Conservation (phyloP, 2,888 invertebrate genomes). For the Meiosimyza decipiens region DNA sequence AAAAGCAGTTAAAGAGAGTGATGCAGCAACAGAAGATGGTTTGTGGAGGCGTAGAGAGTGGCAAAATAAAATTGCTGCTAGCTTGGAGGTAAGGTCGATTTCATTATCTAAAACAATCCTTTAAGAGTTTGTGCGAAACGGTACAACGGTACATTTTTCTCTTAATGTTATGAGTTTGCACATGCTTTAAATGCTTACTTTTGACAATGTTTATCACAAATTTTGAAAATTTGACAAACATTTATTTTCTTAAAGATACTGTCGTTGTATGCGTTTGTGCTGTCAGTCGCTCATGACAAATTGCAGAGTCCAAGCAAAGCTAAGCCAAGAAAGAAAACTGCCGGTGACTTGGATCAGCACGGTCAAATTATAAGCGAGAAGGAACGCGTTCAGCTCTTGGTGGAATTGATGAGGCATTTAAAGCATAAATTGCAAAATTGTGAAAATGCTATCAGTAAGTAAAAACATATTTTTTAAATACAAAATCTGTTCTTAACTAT, state of each 20-base stretch:
- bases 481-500: neutral
- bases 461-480: neutral
- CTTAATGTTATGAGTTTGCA: too few relatives aligned
- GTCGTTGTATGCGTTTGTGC: conserved; percentile 64
- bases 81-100: conserved; percentile 71
- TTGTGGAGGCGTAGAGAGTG: conserved; percentile 68
- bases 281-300: conserved; percentile 64
- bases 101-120: too few relatives aligned
- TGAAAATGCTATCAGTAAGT: conserved; percentile 62
- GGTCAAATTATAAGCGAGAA: conserved; percentile 59
- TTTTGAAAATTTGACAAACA: neutral
- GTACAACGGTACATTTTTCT: too few relatives aligned
- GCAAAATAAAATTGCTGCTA: conserved; percentile 71
- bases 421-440: conserved; percentile 62
- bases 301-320: conserved; percentile 58
- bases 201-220: too few relatives aligned
- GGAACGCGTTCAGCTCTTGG: conserved; percentile 61
- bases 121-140: too few relatives aligned
- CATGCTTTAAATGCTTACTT: too few relatives aligned
- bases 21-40: conserved; percentile 64
- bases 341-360: conserved; percentile 46
- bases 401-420: conserved; percentile 62
- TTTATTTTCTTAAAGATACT: conserved; percentile 55
- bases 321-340: conserved; percentile 51
- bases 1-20: conserved; percentile 64